A percentile compares a stretch with the other conserved stretches of the same genome.
phyloP scores from a whole-genome alignment of 2,888 invertebrate species.

The Diabrotica balteata region DNA sequence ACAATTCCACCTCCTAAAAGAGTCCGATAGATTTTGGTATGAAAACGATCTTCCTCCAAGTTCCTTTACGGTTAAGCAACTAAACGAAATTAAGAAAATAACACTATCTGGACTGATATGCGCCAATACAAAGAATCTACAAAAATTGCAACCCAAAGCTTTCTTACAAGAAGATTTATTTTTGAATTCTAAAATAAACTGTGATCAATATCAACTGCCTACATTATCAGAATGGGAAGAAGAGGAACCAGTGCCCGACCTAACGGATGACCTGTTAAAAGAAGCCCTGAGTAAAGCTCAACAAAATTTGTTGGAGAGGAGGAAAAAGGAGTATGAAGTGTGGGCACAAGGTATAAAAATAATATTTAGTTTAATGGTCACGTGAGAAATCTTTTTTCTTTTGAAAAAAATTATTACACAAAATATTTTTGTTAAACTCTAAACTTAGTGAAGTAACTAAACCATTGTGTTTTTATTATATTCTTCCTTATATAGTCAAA shows the following conservation, averaged over 20 bases:
- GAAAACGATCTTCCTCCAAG: constrained; percentile 93
- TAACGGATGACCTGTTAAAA: constrained; percentile 75
- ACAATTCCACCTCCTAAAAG: constrained; percentile 83
- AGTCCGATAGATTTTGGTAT: constrained; percentile 94
- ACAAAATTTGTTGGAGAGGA: constrained; percentile 75
- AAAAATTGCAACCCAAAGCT: constrained; percentile 82
- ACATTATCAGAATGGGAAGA: constrained; percentile 77
- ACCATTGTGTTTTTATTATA: too few relatives aligned
- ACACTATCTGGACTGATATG: constrained; percentile 82
- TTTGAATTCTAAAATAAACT: constrained; percentile 78
- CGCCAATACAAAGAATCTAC: constrained; percentile 72
- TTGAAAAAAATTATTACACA: too few relatives aligned
- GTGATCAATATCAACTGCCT: constrained; percentile 73
- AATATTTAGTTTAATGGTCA: not conserved
- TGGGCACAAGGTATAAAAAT: constrained; percentile 73
- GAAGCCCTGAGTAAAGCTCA: constrained; percentile 82
- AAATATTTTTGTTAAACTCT: too few relatives aligned
- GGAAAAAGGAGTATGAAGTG: constrained; percentile 81
- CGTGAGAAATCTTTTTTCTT: too few relatives aligned
- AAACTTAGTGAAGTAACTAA: too few relatives aligned
- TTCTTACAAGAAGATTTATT: constrained; percentile 87
- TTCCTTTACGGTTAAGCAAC: constrained; percentile 77
- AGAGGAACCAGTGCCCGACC: constrained; percentile 68
- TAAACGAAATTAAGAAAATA: constrained; percentile 81
- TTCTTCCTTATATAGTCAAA: too few relatives aligned